Evolutionary conservation across 2,113 vertebrate genomes (phyloP), one percentile per base, ranked within the genome.

Genomic region (Sialia sialis): DNA sequence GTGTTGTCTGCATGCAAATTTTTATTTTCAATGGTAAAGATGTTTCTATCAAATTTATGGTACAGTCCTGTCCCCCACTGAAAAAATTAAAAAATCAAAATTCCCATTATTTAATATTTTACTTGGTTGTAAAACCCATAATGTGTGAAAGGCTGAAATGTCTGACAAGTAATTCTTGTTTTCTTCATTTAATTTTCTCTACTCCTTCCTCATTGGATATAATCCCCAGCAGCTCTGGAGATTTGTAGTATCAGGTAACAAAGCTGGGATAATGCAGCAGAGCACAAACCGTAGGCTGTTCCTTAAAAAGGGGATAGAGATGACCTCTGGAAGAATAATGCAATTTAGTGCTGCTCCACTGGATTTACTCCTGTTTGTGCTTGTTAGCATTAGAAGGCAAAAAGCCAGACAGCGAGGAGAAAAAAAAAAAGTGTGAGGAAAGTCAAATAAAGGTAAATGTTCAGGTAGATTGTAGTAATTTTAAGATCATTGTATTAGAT

Each of bases 291-390:
- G 39, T 56, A 41, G 34, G n/a, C 55, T 54, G 43, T 41, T 91
- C 27, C 82, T 87, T 85, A 73, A 82, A 66, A 18, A 69, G 34
- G 76, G 39, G 83, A 73, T 73, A 84, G 64, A 60, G 90, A 39
- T 78, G 68, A 38, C 90, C 73, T 69, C 90, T 74, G 73, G 72
- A 92, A 94, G 83, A 84, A 34, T 55, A 67, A 72, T 86, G 80
- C 38, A 77, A 66, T 74, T 92, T 83, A 87, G 90, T 83, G 78
- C 52, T 88, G 63, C 84, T 59, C 58, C 82, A 49, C 39, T 82
- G 66, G 43, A 74, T 73, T 95, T 94, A 46, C 67, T 96, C 60
- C 73, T 93, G 51, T 82, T 92, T 73, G 62, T 93, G 79, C 81
- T 95, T 84, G 62, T 93, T 59, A 83, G 20, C 2, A 0, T 64